Evolutionary conservation across 2,888 invertebrate genomes (phyloP), one percentile per base, ranked within the genome.

Genomic region (Argyresthia goedartella): DNA sequence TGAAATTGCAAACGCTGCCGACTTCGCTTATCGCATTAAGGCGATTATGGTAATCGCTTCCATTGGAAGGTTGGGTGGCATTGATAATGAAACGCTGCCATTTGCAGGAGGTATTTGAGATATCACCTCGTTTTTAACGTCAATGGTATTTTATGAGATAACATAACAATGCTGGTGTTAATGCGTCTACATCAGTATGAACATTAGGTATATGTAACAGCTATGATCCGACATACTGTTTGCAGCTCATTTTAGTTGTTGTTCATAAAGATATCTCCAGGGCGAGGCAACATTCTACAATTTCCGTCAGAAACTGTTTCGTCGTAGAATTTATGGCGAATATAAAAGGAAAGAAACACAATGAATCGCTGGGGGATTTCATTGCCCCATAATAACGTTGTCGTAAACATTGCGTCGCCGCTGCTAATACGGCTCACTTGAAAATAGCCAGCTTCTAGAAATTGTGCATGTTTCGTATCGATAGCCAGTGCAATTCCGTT

Each of bases 261-360:
- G 44, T 44, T 9, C 14, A 44, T 43, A n/a, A 43, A 14, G 14
- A 15, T 9, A 15, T 44, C 44, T 44, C 14, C 15, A 43, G 15
- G 9, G 15, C 44, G 15, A 14, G 13, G 3, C 15, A 13, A 25
- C 4, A 33, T 49, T 11, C 42, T 41, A 42, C 39, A 54, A 49
- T 49, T 39, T 44, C 49, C 42, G 54, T 54, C 54, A 49, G 39
- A 49, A 54, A 36, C 34, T 33, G 46, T 39, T 49, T 11, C 41
- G 52, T 41, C 15, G n/a, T 49, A 7, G 11, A 33, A 54, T 52
- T 52, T 52, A 52, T 46, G 49, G 52, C 39, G 42, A 46, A 52
- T 25, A 25, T 54, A 48, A 52, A 49, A 49, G 49, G 41, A 36
- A 48, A 48, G 48, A 48, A 49, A 49, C 13, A 25, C 42, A 49